A percentile compares a stretch with the other conserved stretches of the same genome.
Evolutionary conservation across 2,888 invertebrate species (phyloP).

Genomic region (Morpho achilles): DNA sequence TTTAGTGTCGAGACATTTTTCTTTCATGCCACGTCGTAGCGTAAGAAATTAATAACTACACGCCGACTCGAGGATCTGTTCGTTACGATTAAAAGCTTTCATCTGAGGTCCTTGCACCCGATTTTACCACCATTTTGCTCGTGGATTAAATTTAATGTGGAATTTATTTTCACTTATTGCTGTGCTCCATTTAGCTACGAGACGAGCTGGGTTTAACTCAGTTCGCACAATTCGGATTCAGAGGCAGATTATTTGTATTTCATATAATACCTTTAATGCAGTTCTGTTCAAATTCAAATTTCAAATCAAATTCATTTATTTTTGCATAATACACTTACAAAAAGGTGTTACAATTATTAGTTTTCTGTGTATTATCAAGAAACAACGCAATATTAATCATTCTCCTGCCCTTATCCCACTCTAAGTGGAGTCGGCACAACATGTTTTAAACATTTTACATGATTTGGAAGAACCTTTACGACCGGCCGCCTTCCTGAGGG

Average conservation of each 20-base stretch:
- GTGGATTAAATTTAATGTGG: constrained; percentile 17
- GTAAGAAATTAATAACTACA: constrained; percentile 1
- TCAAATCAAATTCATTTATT: no score
- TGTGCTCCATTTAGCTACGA: constrained; percentile 9
- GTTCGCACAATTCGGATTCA: not conserved
- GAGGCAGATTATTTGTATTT: not conserved
- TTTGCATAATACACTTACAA: no score
- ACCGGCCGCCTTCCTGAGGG: no score
- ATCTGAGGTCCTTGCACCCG: constrained; percentile 20
- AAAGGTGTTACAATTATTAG: no score
- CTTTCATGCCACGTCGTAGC: not conserved
- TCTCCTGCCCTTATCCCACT: no score
- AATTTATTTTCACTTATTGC: constrained; percentile 12
- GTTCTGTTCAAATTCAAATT: no score
- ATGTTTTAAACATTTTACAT: no score
- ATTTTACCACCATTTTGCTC: constrained; percentile 12
- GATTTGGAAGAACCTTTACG: no score
- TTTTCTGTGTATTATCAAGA: no score
- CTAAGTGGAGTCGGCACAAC: no score
- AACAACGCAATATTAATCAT: no score
- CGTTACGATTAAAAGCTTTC: constrained; percentile 21
- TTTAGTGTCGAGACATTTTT: not conserved
- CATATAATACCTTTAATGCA: no score
- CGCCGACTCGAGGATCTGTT: constrained; percentile 1
- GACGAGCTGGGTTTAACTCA: not conserved